Evolutionary conservation across 2,797 vertebrate species (phyloP).

Genomic region (Rachycentron canadum): DNA sequence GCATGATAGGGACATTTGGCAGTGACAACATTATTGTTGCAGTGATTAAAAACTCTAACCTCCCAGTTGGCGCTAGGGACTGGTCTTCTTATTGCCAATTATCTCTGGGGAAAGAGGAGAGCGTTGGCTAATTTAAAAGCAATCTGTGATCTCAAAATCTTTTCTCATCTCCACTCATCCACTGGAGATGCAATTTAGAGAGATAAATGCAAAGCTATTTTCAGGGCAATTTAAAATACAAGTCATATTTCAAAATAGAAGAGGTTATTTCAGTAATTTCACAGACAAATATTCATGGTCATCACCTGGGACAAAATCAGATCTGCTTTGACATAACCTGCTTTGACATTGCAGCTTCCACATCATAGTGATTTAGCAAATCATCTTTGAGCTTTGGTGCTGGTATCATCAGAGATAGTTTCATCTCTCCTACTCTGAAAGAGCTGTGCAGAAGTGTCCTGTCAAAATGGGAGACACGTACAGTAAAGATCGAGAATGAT

Average conservation of each 20-base stretch:
- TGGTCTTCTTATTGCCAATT: conserved; percentile 68
- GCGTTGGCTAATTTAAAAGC: conserved; percentile 80
- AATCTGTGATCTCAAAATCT: conserved; percentile 78
- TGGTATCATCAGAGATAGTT: conserved; percentile 40
- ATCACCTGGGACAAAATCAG: conserved; percentile 20
- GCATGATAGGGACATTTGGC: conserved; percentile 35
- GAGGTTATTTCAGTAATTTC: conserved; percentile 16
- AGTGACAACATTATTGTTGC: conserved; percentile 59
- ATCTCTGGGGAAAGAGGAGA: conserved; percentile 69
- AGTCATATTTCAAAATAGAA: conserved; percentile 21
- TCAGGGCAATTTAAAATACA: conserved; percentile 37
- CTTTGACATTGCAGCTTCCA: conserved; percentile 45
- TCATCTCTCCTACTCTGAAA: conserved; percentile 57
- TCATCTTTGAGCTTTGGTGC: conserved; percentile 33
- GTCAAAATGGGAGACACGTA: conserved; percentile 55
- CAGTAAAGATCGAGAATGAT: conserved; percentile 59
- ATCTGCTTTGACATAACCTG: conserved; percentile 14
- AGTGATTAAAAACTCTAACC: conserved; percentile 72
- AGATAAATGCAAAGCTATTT: conserved; percentile 48
- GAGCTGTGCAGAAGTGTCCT: conserved; percentile 47
- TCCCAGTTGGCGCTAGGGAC: conserved; percentile 60
- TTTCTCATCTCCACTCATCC: conserved; percentile 57
- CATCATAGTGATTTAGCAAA: conserved; percentile 58
- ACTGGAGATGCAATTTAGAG: conserved; percentile 56
- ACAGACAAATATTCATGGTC: conserved; percentile 13